Percentiles rank a stretch among this genome's conserved stretches.
Evolutionary conservation across 2,113 vertebrate genomes (phyloP).

Genomic region (Hiodon alosoides): DNA sequence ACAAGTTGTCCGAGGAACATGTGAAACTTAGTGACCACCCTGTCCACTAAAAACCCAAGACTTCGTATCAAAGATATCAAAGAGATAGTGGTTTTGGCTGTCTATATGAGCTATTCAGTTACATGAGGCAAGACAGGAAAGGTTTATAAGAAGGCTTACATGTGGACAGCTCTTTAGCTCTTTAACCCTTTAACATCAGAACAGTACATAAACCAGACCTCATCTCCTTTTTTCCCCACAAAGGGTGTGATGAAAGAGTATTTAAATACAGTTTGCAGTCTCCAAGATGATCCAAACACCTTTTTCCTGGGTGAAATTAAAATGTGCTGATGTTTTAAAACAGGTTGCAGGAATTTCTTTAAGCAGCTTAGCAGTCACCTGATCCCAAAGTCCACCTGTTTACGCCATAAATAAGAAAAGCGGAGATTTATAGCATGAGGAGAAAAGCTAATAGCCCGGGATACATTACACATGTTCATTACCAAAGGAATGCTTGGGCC

Average conservation of each 20-base stretch:
- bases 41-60: too few relatives aligned
- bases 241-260: neutral
- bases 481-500: constrained; percentile 30
- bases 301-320: constrained; percentile 36
- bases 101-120: too few relatives aligned
- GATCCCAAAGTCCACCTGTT: constrained; percentile 39
- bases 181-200: neutral
- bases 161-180: neutral
- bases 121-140: too few relatives aligned
- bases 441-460: constrained; percentile 6
- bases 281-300: constrained; percentile 2
- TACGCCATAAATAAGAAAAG: constrained; percentile 35
- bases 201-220: neutral
- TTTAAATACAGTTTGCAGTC: constrained; percentile 2
- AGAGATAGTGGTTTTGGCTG: too few relatives aligned
- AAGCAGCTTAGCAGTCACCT: constrained; percentile 49
- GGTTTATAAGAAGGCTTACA: too few relatives aligned
- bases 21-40: too few relatives aligned
- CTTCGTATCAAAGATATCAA: too few relatives aligned
- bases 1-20: too few relatives aligned
- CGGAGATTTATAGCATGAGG: constrained; percentile 21
- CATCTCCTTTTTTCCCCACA: neutral
- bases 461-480: constrained; percentile 31
- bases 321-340: constrained; percentile 36
- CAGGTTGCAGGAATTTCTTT: constrained; percentile 42